These are phyloP conservation scores for Neuroscelio doddi DNA, from an alignment of 2,888 invertebrate species.

Conservation along the genomic window DNA sequence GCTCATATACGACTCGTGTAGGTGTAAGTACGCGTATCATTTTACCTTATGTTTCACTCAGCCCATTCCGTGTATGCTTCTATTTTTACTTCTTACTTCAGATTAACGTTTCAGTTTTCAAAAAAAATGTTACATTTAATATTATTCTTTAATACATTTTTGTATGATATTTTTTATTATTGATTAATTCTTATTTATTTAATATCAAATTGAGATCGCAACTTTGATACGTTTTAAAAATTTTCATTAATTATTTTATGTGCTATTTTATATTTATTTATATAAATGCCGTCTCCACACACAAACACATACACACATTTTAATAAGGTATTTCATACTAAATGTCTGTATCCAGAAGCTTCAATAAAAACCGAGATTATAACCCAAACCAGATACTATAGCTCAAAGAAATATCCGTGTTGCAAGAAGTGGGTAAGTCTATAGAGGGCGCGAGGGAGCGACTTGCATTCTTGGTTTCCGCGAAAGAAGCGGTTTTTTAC, in stretches of 20 bases:
- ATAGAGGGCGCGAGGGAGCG: slow-evolving; percentile 22
- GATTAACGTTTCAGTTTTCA: background rate
- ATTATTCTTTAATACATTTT: too few relatives aligned
- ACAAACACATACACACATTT: too few relatives aligned
- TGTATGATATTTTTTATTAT: too few relatives aligned
- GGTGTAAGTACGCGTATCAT: slow-evolving; percentile 43
- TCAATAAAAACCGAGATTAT: background rate
- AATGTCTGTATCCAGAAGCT: too few relatives aligned
- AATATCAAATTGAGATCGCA: too few relatives aligned
- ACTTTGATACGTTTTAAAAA: too few relatives aligned
- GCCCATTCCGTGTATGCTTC: slow-evolving; percentile 20
- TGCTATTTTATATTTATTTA: too few relatives aligned
- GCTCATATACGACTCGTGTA: slow-evolving; percentile 44
- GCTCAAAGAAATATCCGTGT: slow-evolving; percentile 6
- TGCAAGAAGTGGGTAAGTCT: slow-evolving; percentile 9
- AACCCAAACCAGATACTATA: slow-evolving; percentile 1
- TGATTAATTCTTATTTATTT: too few relatives aligned
- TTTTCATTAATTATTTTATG: too few relatives aligned
- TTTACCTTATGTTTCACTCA: slow-evolving; percentile 47
- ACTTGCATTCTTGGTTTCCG: slow-evolving; percentile 57
- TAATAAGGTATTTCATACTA: too few relatives aligned
- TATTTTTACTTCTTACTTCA: slow-evolving; percentile 28
- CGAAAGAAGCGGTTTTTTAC: slow-evolving; percentile 58
- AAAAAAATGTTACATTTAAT: too few relatives aligned
- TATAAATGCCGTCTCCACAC: too few relatives aligned